These are phyloP conservation scores for Tribolium madens DNA, from an alignment of 1,140 invertebrate species.

Conservation along the genomic window DNA sequence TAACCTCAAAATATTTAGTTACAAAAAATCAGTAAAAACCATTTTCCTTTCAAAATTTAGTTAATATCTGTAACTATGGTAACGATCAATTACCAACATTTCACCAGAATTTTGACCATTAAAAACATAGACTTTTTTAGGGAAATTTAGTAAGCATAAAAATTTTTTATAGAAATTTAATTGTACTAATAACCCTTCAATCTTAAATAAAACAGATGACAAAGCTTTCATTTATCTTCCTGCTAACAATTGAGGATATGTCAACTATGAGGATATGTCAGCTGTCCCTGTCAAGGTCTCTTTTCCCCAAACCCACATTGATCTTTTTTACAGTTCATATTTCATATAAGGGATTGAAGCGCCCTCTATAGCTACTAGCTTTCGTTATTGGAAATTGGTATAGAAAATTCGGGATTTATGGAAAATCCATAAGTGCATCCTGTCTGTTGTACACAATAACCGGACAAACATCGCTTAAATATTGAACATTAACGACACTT, in stretches of 20 bases:
- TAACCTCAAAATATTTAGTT: too few species aligned
- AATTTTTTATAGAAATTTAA: background rate
- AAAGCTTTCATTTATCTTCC: conserved; percentile 36
- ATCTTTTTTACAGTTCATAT: conserved; percentile 39
- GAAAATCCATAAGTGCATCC: conserved; percentile 33
- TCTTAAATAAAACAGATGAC: conserved; percentile 26
- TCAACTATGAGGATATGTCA: conserved; percentile 40
- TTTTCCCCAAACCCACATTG: conserved; percentile 31
- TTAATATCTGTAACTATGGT: too few species aligned
- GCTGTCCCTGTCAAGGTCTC: conserved; percentile 31
- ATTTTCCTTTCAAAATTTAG: too few species aligned
- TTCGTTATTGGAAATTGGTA: conserved; percentile 31
- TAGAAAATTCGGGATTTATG: conserved; percentile 29
- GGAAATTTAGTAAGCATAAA: background rate
- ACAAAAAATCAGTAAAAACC: too few species aligned
- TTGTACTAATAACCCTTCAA: conserved; percentile 7
- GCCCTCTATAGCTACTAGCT: conserved; percentile 4
- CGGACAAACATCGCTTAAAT: conserved; percentile 17
- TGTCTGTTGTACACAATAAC: conserved; percentile 15
- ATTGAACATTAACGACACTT: conserved; percentile 29
- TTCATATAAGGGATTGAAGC: conserved; percentile 8
- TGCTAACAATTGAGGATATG: conserved; percentile 37
- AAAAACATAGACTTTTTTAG: too few species aligned
- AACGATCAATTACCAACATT: too few species aligned
- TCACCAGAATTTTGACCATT: too few species aligned